A percentile compares a stretch with the other conserved stretches of the same genome.
Evolutionary conservation across 2,797 vertebrate genomes (phyloP).

Genomic region (Cheirogaleus major): DNA sequence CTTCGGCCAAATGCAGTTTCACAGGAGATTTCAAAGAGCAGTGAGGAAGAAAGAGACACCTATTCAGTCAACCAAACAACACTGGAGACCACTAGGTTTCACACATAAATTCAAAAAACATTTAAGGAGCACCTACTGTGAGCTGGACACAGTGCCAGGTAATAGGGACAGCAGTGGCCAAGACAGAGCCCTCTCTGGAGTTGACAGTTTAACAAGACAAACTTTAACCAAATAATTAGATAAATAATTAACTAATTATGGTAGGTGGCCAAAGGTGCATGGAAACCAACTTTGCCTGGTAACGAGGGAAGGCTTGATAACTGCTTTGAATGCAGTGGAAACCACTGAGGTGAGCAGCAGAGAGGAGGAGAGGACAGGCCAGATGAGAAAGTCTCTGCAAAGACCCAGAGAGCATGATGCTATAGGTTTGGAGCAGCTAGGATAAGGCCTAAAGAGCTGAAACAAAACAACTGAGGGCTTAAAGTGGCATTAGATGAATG

Average conservation of each 20-base stretch:
- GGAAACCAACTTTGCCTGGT: background rate
- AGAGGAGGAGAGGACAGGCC: background rate
- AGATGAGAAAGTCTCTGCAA: background rate
- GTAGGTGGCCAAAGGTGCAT: background rate
- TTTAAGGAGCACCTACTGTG: background rate
- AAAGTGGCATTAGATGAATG: background rate
- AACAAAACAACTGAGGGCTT: background rate
- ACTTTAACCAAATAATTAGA: conserved; percentile 2
- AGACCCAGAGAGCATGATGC: background rate
- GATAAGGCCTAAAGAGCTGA: background rate
- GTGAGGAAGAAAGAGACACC: background rate
- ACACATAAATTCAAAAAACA: background rate
- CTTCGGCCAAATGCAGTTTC: background rate
- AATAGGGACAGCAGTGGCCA: background rate
- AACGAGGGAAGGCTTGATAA: background rate
- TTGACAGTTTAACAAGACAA: background rate
- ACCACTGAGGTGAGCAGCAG: background rate
- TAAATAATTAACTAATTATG: background rate
- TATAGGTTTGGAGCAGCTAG: background rate
- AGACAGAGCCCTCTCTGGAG: background rate
- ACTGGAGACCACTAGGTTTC: background rate
- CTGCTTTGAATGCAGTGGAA: background rate
- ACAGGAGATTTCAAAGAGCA: background rate
- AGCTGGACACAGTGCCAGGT: background rate
- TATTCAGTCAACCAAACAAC: background rate